phyloP scores from a whole-genome alignment of 2,888 invertebrate genomes.

The Heteromurus nitidus region DNA sequence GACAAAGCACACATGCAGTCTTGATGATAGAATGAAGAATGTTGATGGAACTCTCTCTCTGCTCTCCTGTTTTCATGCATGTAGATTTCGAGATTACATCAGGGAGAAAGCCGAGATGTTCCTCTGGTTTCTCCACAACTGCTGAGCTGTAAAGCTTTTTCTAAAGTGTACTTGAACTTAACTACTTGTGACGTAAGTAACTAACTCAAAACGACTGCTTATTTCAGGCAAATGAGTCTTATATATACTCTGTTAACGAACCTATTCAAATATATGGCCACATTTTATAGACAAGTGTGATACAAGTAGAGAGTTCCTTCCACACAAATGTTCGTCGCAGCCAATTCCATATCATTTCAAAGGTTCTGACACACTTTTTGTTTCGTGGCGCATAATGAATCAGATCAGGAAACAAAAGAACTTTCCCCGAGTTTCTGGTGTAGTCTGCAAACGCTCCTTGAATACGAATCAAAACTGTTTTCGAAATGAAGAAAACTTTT shows the following conservation, averaged over 20 bases:
- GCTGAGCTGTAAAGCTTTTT: constrained; percentile 20
- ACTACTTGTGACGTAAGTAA: constrained; percentile 43
- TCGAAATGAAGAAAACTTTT: constrained; percentile 38
- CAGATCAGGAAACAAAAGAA: constrained; percentile 27
- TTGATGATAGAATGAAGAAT: constrained; percentile 3
- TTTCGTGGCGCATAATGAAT: not conserved
- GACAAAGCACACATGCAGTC: constrained; percentile 16
- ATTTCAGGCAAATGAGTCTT: constrained; percentile 40
- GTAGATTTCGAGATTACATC: not conserved
- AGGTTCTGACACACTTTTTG: not conserved
- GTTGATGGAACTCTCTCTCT: not conserved
- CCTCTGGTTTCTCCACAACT: not conserved
- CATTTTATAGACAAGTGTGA: not conserved
- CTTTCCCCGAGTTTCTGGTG: not conserved
- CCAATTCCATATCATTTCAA: not conserved
- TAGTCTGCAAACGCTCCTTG: too few species aligned
- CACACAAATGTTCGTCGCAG: not conserved
- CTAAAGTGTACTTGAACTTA: constrained; percentile 39
- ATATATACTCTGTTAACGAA: constrained; percentile 9
- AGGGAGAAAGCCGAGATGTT: constrained; percentile 5
- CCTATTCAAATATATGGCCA: not conserved
- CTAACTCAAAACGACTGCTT: constrained; percentile 51
- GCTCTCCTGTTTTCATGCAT: too few species aligned
- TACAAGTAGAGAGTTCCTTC: not conserved
- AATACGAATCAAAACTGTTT: constrained; percentile 39